A percentile compares a stretch with the other conserved stretches of the same genome.
These are phyloP conservation scores for Lithophane semibrunnea DNA, from an alignment of 2,888 invertebrate genomes.

Conservation along the genomic window DNA sequence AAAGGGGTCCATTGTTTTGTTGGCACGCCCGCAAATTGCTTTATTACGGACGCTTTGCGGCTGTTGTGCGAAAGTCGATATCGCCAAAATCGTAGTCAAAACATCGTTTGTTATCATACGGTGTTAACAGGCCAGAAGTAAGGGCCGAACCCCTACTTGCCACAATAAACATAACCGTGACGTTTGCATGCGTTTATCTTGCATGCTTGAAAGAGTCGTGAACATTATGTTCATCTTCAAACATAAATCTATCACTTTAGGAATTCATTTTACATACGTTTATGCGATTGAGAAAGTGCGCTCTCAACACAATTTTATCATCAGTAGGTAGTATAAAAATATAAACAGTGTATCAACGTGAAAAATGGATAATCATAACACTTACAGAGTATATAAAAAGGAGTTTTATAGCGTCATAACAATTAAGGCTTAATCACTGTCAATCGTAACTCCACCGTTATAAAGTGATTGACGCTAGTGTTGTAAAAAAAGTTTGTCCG, in stretches of 20 bases:
- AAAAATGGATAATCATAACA: conserved; percentile 77
- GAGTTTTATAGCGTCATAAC: conserved; percentile 84
- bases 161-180: conserved; percentile 64
- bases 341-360: conserved; percentile 70
- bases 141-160: conserved; percentile 52
- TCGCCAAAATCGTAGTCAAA: conserved; percentile 88
- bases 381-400: conserved; percentile 80
- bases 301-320: conserved; percentile 65
- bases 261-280: conserved; percentile 63
- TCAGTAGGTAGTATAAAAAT: conserved; percentile 69
- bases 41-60: conserved; percentile 85
- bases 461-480: conserved; percentile 83
- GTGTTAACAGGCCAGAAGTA: conserved; percentile 61
- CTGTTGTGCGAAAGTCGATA: conserved; percentile 86
- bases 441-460: conserved; percentile 85
- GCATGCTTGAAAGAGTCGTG: conserved; percentile 60
- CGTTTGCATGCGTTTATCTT: conserved; percentile 53
- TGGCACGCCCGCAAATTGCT: conserved; percentile 88
- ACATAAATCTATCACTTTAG: conserved; percentile 70
- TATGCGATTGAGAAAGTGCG: conserved; percentile 58
- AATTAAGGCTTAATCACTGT: conserved; percentile 88
- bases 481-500: conserved; percentile 85
- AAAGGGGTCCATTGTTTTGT: conserved; percentile 88
- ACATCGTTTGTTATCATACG: conserved; percentile 85
- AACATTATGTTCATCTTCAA: conserved; percentile 62